A percentile compares a stretch with the other conserved stretches of the same genome.
Conservation (phyloP, 2,113 vertebrate species). For the Brachionichthys hirsutus region DNA sequence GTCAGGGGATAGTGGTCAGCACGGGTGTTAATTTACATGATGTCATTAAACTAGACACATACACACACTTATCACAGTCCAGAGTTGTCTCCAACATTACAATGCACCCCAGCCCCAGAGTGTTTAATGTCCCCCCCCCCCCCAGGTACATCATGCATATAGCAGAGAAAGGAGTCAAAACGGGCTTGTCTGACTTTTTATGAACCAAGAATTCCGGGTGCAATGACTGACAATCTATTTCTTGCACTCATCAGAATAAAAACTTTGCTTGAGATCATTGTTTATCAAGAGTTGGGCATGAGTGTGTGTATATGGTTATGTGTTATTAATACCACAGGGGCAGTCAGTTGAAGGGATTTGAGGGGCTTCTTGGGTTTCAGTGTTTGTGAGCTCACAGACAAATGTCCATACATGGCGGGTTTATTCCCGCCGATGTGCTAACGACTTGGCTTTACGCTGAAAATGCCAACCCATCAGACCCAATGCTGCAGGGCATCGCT, state of each 20-base stretch:
- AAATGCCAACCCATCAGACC: slow-evolving; percentile 42
- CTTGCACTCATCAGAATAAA: slow-evolving; percentile 28
- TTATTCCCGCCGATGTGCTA: slow-evolving; percentile 54
- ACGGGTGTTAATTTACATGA: slow-evolving; percentile 71
- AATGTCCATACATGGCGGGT: slow-evolving; percentile 74
- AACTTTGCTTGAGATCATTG: slow-evolving; percentile 40
- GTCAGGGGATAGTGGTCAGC: slow-evolving; percentile 33
- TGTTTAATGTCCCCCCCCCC: not conserved
- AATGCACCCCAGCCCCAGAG: slow-evolving; percentile 20
- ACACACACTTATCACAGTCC: slow-evolving; percentile 45
- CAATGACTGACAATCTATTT: slow-evolving; percentile 30
- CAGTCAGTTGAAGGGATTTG: slow-evolving; percentile 61
- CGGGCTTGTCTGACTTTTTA: not conserved
- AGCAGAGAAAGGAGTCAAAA: not conserved
- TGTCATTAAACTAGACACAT: slow-evolving; percentile 64
- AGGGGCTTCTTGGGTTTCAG: slow-evolving; percentile 73
- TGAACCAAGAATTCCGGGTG: not conserved
- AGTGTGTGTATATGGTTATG: slow-evolving; percentile 33
- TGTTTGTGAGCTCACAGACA: slow-evolving; percentile 71
- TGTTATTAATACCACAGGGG: slow-evolving; percentile 73
- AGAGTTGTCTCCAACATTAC: slow-evolving; percentile 52
- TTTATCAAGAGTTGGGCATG: slow-evolving; percentile 44
- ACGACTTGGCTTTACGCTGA: slow-evolving; percentile 39
- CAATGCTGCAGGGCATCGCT: slow-evolving; percentile 11
- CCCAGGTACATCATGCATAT: not conserved